phyloP scores from a whole-genome alignment of 2,113 vertebrate species.

The Podocnemis expansa region DNA sequence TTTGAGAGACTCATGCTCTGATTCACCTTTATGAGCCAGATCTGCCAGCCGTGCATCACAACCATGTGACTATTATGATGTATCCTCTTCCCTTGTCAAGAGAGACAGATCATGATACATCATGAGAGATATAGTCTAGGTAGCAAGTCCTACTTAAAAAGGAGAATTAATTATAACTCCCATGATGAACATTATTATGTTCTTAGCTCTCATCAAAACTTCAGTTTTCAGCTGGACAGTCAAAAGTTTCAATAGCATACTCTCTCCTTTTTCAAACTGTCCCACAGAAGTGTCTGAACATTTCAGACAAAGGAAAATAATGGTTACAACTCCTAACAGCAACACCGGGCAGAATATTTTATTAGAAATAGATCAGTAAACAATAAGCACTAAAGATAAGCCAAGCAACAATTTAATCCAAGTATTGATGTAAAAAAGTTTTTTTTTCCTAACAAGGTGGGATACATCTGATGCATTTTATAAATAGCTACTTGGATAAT shows the following conservation, averaged over 20 bases:
- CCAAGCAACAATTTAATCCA: not conserved
- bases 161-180: not conserved
- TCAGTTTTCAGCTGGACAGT: not conserved
- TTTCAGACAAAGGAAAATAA: not conserved
- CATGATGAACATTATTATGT: not conserved
- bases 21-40: not conserved
- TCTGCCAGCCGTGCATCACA: not conserved
- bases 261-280: not conserved
- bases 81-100: not conserved
- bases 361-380: not conserved
- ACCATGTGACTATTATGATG: not conserved
- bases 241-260: fast-evolving
- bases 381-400: not conserved
- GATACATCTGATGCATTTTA: fast-evolving
- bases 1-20: not conserved
- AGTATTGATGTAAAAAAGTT: not conserved
- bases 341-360: not conserved
- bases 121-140: not conserved
- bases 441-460: fast-evolving
- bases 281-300: too few species aligned
- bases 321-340: not conserved
- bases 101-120: not conserved
- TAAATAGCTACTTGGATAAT: fast-evolving
- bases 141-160: not conserved
- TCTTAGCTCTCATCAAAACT: not conserved